These are phyloP conservation scores for Dufourea novaeangliae DNA, from an alignment of 1,140 invertebrate species.

Conservation along the genomic window DNA sequence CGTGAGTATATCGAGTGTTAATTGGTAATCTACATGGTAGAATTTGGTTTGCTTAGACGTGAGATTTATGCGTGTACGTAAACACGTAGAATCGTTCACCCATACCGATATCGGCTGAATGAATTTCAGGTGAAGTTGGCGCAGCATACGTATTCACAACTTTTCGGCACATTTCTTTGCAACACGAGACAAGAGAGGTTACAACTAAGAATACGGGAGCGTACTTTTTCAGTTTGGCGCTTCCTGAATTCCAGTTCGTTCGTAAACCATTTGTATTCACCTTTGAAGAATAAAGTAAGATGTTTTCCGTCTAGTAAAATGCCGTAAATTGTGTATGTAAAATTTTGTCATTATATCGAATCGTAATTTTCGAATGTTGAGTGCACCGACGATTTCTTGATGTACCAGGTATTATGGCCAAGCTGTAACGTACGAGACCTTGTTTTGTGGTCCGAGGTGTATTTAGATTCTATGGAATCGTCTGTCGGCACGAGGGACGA, in stretches of 20 bases:
- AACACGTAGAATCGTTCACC: background rate
- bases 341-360: background rate
- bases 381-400: background rate
- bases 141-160: slow-evolving; percentile 96
- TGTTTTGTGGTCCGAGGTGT: slow-evolving; percentile 92
- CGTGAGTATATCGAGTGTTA: slow-evolving; percentile 83
- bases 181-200: slow-evolving; percentile 91
- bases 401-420: slow-evolving; percentile 90
- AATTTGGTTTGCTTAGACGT: no score
- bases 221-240: slow-evolving; percentile 94
- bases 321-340: background rate
- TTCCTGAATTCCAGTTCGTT: slow-evolving; percentile 90
- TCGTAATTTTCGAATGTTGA: background rate
- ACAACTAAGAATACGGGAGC: slow-evolving; percentile 85
- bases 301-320: background rate
- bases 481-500: slow-evolving; percentile 73
- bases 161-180: slow-evolving; percentile 98
- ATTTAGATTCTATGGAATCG: slow-evolving; percentile 86
- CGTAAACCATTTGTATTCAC: slow-evolving; percentile 92
- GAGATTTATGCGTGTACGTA: background rate
- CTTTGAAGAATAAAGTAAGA: slow-evolving; percentile 81
- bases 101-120: background rate
- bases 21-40: background rate
- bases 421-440: slow-evolving; percentile 92
- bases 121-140: slow-evolving; percentile 93